Percentiles rank a stretch among this genome's conserved stretches.
These are phyloP conservation scores for Epirrita christyi DNA, from an alignment of 2,888 invertebrate genomes.

Conservation along the genomic window DNA sequence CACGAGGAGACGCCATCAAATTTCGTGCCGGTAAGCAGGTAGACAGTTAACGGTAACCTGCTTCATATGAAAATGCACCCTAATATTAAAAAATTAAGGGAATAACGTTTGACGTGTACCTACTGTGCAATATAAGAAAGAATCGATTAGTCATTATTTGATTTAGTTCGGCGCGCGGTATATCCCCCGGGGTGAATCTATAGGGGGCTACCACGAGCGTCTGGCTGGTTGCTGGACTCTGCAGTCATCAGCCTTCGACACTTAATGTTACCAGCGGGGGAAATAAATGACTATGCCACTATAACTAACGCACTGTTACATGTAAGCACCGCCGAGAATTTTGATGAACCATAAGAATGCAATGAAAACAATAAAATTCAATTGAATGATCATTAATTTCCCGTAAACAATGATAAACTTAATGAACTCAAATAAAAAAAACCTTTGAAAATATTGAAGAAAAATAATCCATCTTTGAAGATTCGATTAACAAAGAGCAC, in stretches of 20 bases:
- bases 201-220: conserved; percentile 76
- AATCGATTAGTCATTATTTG: conserved; percentile 85
- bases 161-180: conserved; percentile 80
- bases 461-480: conserved; percentile 43
- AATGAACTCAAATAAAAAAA: conserved; percentile 42
- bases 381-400: conserved; percentile 40
- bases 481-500: conserved; percentile 46
- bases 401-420: conserved; percentile 44
- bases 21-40: too few species aligned
- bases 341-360: conserved; percentile 38
- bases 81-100: conserved; percentile 75
- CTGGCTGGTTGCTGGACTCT: conserved; percentile 62
- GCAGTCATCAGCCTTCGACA: conserved; percentile 80
- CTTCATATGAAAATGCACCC: conserved; percentile 26
- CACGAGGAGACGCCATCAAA: too few species aligned
- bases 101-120: conserved; percentile 83
- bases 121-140: conserved; percentile 83
- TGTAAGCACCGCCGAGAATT: conserved; percentile 36
- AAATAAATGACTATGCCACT: conserved; percentile 60
- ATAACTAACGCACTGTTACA: conserved; percentile 41
- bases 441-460: conserved; percentile 10
- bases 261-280: conserved; percentile 69
- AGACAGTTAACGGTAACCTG: too few species aligned
- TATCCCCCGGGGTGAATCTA: conserved; percentile 73
- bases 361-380: conserved; percentile 32